Evolutionary conservation across 2,113 vertebrate species (phyloP).

Genomic region (Callospermophilus lateralis): DNA sequence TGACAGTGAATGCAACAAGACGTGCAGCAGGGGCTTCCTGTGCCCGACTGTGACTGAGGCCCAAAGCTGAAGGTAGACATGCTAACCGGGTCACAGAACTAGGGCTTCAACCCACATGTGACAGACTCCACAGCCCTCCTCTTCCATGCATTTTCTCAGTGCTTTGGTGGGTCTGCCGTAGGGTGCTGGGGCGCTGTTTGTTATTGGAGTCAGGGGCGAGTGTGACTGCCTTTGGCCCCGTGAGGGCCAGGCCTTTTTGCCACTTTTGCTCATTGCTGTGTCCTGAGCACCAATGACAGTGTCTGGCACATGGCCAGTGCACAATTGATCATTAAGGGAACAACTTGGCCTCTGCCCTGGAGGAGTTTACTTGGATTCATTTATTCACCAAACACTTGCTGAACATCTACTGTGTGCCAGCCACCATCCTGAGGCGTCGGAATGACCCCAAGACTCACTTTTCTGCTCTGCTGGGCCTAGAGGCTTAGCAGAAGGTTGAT

Average conservation of each 20-base stretch:
- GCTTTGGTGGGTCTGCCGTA: background rate
- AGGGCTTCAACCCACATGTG: background rate
- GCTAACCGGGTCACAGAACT: background rate
- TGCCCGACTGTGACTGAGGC: background rate
- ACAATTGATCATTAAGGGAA: background rate
- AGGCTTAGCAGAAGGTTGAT: background rate
- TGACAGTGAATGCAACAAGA: background rate
- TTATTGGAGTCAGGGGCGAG: background rate
- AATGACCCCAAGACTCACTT: background rate
- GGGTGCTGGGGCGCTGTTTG: background rate
- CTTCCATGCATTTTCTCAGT: background rate
- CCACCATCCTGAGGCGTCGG: background rate
- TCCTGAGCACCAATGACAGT: background rate
- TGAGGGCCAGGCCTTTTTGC: background rate
- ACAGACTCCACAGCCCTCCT: background rate
- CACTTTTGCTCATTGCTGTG: background rate
- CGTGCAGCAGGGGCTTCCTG: background rate
- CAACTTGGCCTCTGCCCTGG: background rate
- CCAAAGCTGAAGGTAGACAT: accelerated
- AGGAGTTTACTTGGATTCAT: background rate
- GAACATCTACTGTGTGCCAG: background rate
- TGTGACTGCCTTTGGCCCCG: background rate
- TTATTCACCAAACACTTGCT: background rate
- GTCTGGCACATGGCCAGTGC: background rate
- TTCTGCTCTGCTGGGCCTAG: background rate